phyloP scores from a whole-genome alignment of 2,888 invertebrate species.

The Drosophila putrida region DNA sequence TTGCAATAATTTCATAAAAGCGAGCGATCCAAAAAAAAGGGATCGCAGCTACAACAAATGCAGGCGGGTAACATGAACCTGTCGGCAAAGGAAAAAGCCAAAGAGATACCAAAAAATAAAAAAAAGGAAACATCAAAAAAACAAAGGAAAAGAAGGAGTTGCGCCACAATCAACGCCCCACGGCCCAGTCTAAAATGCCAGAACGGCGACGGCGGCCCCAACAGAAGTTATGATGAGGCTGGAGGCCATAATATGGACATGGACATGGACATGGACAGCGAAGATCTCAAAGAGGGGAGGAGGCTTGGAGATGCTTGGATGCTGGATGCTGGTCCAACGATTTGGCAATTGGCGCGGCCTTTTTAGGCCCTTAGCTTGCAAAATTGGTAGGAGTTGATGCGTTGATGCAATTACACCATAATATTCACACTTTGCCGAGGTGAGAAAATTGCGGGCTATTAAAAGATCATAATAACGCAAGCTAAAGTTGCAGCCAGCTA shows the following conservation, averaged over 20 bases:
- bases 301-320: slow-evolving; percentile 13
- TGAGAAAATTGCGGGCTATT: slow-evolving; percentile 86
- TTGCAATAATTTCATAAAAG: slow-evolving; percentile 79
- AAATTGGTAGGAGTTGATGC: slow-evolving; percentile 85
- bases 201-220: slow-evolving; percentile 53
- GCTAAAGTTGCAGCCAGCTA: slow-evolving; percentile 7
- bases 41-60: slow-evolving; percentile 18
- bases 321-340: slow-evolving; percentile 38
- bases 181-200: slow-evolving; percentile 51
- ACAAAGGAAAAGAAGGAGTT: slow-evolving; percentile 68
- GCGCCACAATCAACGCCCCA: slow-evolving; percentile 78
- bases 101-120: slow-evolving; percentile 26
- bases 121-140: slow-evolving; percentile 30
- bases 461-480: slow-evolving; percentile 85
- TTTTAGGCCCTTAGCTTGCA: slow-evolving; percentile 76
- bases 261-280: neutral
- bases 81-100: slow-evolving; percentile 68
- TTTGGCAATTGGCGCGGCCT: slow-evolving; percentile 77
- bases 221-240: slow-evolving; percentile 77
- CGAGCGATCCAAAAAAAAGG: slow-evolving; percentile 34
- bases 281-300: neutral
- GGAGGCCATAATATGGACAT: slow-evolving; percentile 20
- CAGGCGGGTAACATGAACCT: slow-evolving; percentile 72
- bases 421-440: slow-evolving; percentile 86
- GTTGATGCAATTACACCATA: slow-evolving; percentile 86